phyloP scores from a whole-genome alignment of 2,113 vertebrate species.

The Dicentrarchus labrax region DNA sequence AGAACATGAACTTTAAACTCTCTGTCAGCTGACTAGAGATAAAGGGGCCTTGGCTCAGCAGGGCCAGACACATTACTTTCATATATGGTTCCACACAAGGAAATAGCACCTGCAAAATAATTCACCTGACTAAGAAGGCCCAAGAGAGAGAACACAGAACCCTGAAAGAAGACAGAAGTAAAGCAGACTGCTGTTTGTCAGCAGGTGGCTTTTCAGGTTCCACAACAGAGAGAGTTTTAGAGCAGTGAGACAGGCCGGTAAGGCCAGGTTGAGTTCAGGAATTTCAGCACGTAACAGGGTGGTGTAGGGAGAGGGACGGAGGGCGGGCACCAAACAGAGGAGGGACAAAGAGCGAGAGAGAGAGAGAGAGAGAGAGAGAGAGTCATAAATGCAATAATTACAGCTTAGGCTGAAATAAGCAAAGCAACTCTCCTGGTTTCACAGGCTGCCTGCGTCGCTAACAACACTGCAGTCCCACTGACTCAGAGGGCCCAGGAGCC shows the following conservation, averaged over 20 bases:
- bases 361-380: constrained; percentile 31
- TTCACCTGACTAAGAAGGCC: not conserved
- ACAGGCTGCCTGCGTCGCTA: constrained; percentile 39
- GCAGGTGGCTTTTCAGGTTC: constrained; percentile 75
- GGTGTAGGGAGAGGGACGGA: constrained; percentile 48
- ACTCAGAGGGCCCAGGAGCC: not conserved
- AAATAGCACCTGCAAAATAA: not conserved
- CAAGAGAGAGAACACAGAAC: not conserved
- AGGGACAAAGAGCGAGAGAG: constrained; percentile 67
- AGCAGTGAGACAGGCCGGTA: constrained; percentile 35
- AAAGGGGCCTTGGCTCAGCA: constrained; percentile 29
- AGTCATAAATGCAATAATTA: constrained; percentile 74
- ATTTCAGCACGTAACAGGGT: constrained; percentile 66
- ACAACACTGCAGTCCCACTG: constrained; percentile 31
- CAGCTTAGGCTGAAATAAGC: constrained; percentile 56
- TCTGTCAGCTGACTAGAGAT: constrained; percentile 63
- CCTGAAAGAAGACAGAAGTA: not conserved
- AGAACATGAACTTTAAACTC: constrained; percentile 67
- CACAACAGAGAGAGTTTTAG: constrained; percentile 40
- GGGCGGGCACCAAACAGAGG: constrained; percentile 56
- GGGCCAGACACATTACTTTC: not conserved
- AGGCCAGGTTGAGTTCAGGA: constrained; percentile 64
- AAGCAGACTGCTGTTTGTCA: constrained; percentile 6
- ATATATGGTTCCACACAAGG: not conserved
- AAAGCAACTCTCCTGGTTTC: constrained; percentile 36